phyloP scores from a whole-genome alignment of 2,113 vertebrate species.

The Cnemophilus loriae region DNA sequence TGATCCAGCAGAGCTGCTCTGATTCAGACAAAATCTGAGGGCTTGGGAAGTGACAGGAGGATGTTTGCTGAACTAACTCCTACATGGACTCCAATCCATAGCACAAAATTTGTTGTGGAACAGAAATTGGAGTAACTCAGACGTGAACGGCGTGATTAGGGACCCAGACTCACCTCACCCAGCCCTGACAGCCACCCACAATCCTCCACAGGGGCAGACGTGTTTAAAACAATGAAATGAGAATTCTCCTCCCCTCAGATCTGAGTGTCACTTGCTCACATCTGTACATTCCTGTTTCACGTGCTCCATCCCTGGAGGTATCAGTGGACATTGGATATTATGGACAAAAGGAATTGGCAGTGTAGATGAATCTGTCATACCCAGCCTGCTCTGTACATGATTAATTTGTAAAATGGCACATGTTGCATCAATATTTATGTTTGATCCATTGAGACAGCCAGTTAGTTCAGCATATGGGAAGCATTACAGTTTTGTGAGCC shows the following conservation, averaged over 20 bases:
- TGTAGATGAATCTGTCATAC: neutral
- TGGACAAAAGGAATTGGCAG: neutral
- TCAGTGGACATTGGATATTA: neutral
- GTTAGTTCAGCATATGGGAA: conserved; percentile 53
- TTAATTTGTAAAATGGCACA: conserved; percentile 44
- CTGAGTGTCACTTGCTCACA: neutral
- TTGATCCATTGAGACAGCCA: conserved; percentile 25
- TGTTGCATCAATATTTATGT: conserved; percentile 39
- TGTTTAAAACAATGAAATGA: neutral
- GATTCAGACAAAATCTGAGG: neutral
- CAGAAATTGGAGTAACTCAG: neutral
- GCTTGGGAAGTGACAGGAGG: neutral
- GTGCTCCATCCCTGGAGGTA: neutral
- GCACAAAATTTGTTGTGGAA: neutral
- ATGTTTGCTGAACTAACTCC: neutral
- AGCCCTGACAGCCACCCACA: neutral
- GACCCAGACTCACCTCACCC: neutral
- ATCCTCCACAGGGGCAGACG: neutral
- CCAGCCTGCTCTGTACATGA: neutral
- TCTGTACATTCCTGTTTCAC: neutral
- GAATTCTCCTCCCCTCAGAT: neutral
- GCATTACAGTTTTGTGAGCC: conserved; percentile 46
- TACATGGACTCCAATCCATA: neutral
- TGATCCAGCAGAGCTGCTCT: neutral
- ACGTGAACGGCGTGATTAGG: neutral